Evolutionary conservation across 1,140 invertebrate species (phyloP).

Genomic region (Phthorimaea operculella): DNA sequence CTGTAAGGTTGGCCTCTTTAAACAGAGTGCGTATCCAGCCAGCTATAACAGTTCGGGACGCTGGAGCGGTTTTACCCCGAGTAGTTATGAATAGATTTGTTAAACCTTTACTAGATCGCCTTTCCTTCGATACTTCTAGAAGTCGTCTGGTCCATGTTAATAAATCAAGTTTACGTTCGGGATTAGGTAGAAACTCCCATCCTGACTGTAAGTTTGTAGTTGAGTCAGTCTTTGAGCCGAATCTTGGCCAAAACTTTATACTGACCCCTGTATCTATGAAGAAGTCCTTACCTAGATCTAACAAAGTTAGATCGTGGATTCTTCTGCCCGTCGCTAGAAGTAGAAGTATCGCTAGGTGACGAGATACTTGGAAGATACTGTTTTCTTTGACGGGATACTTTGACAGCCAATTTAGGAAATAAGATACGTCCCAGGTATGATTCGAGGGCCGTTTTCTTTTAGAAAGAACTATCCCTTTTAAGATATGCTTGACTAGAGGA

Average conservation of each 20-base stretch:
- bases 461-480: neutral
- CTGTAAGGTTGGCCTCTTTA: slow-evolving; percentile 1
- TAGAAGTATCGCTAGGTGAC: neutral
- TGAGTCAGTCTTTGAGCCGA: neutral
- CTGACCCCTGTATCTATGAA: neutral
- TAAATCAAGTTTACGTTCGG: neutral
- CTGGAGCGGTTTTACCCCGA: neutral
- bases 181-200: neutral
- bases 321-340: neutral
- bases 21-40: slow-evolving; percentile 1
- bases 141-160: neutral
- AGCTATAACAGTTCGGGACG: neutral
- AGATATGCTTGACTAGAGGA: neutral
- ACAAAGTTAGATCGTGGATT: slow-evolving; percentile 1
- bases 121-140: neutral
- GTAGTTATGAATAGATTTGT: neutral
- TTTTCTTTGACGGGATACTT: neutral
- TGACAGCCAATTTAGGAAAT: neutral
- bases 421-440: neutral
- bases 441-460: neutral
- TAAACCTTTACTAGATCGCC: neutral
- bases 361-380: neutral
- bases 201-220: neutral
- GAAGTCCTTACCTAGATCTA: neutral
- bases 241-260: slow-evolving; percentile 3